These are phyloP conservation scores for Spongia lamella DNA, from an alignment of 37 sponge, comb jelly and placozoan genomes.

Conservation along the genomic window DNA sequence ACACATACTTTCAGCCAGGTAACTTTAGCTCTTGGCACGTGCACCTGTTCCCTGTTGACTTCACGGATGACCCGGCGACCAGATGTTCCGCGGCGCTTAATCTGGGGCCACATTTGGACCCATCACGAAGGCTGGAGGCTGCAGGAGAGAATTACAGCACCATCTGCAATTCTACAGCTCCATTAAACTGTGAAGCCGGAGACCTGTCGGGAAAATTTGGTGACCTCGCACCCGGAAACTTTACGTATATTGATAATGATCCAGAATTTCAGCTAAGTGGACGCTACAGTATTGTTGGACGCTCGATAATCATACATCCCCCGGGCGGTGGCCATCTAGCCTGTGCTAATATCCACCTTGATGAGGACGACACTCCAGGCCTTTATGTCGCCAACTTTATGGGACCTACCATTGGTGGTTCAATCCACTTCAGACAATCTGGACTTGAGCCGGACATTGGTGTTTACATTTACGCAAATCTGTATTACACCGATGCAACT, in stretches of 20 bases:
- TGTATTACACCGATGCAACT: too few relatives aligned
- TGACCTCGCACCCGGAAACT: neutral
- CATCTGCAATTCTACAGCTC: neutral
- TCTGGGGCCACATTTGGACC: conserved; percentile 19
- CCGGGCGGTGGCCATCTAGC: neutral
- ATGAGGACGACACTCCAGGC: too few relatives aligned
- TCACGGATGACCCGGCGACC: neutral
- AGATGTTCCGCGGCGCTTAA: neutral
- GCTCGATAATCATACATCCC: conserved; percentile 12
- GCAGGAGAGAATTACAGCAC: neutral
- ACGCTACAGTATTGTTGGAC: conserved; percentile 6
- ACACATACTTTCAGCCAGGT: neutral
- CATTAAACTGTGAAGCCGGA: conserved; percentile 6
- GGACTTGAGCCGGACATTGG: too few relatives aligned
- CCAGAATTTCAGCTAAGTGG: neutral
- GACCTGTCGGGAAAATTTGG: conserved; percentile 29
- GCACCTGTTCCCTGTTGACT: conserved; percentile 17
- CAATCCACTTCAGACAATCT: too few relatives aligned
- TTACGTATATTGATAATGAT: neutral
- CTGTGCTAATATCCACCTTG: too few relatives aligned
- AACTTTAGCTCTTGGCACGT: conserved; percentile 17
- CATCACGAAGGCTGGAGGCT: conserved; percentile 3
- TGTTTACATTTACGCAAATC: too few relatives aligned
- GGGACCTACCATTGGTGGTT: too few relatives aligned
- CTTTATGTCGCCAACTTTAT: too few relatives aligned